phyloP scores from a whole-genome alignment of 1,140 invertebrate genomes.

The Euwallacea similis region DNA sequence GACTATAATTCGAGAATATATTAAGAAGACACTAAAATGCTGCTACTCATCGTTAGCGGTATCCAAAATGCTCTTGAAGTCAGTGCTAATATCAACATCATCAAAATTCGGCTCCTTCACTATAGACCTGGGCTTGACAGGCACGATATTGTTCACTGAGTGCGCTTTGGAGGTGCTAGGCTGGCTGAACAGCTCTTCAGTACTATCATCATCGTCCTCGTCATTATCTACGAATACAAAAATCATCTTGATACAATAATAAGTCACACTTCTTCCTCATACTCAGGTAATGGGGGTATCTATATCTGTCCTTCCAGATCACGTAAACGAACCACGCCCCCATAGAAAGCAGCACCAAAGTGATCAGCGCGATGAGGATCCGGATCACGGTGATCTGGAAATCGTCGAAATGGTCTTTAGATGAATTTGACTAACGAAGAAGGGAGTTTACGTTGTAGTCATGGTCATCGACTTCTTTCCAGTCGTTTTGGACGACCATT shows the following conservation, averaged over 20 bases:
- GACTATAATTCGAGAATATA: background rate
- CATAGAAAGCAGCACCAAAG: constrained; percentile 34
- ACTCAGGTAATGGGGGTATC: constrained; percentile 38
- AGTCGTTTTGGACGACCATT: constrained; percentile 36
- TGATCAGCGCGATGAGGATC: constrained; percentile 31
- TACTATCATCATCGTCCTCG: constrained; percentile 43
- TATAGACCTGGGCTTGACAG: constrained; percentile 6
- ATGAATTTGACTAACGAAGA: background rate
- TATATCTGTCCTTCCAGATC: constrained; percentile 39
- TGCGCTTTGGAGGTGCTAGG: constrained; percentile 36
- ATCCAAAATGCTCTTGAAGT: constrained; percentile 42
- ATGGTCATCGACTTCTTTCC: constrained; percentile 38
- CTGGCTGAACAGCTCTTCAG: constrained; percentile 41
- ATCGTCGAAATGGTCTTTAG: background rate
- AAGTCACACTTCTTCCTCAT: constrained; percentile 1
- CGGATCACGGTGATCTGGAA: constrained; percentile 37
- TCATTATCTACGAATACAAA: constrained; percentile 16
- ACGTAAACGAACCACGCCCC: constrained; percentile 32
- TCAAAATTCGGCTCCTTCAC: constrained; percentile 26
- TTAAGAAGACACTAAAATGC: too few relatives aligned
- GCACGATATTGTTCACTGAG: constrained; percentile 18
- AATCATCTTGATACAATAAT: background rate
- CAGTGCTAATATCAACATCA: constrained; percentile 39
- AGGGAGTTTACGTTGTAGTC: constrained; percentile 37
- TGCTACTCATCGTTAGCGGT: constrained; percentile 34